Base-by-base conservation (phyloP, 37 sponge, comb jelly and placozoan species). In the Axinella damicornis region DNA sequence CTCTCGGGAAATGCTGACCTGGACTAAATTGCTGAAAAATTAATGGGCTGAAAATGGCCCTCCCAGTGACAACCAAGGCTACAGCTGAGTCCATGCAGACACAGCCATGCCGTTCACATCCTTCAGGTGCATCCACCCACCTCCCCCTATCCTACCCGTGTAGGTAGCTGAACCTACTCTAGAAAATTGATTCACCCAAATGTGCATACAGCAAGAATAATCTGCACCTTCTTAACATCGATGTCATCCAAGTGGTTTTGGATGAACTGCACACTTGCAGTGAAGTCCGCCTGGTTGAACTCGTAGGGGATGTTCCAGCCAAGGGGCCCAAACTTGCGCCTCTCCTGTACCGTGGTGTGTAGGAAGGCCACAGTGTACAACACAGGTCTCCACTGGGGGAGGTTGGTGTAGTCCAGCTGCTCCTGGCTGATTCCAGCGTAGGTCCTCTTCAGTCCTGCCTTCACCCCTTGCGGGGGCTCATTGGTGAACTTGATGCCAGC, bases 231-330 rank as follows among this genome's bases (percentile, higher is more conserved):
- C 84, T 95, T 97, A 20, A 74, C 76, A 84, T 99, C 99, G 75
- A 99, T 85, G 75, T 95, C 99, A 87, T 99, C 99, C 54, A 99
- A 83, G 77, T 99, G 99, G 83, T 99, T 99, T 82, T 97, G 97
- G 0, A 99, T 69, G 66, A 99, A 99, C 92, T 99, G 99, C 22
- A 99, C 87, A 61, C 94, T 97, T 30, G 99, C 95, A 63, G 89
- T 92, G 78, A 99, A 87, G 80, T 99, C 99, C 0, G 97, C 94
- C 73, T 99, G 94, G 89, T 99, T 99, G 79, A 95, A 99, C 87
- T 99, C 99, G 74, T 99, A 99, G 13, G 99, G 99, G 27, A 99
- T 99, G 57, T 99, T 99, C 99, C 99, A 99, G 34, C 99, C 99
- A 22, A 99, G 90, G 0, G 99, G 97, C 0, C 99, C 99, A 83